A percentile compares a stretch with the other conserved stretches of the same genome.
Evolutionary conservation across 2,888 invertebrate genomes (phyloP).

Genomic region (Calephelis perditalis): DNA sequence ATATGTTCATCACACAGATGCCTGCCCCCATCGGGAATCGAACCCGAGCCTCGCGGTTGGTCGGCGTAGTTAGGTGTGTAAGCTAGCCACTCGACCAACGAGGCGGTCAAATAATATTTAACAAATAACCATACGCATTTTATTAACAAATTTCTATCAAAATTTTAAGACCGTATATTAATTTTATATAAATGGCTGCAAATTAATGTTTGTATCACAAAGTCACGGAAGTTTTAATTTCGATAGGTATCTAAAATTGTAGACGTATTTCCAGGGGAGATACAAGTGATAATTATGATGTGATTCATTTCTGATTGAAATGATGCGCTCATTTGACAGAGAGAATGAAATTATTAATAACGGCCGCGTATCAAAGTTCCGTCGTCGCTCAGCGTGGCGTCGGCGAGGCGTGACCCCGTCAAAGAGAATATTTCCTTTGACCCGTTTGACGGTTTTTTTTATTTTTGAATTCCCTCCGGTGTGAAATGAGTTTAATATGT

Average conservation of each 20-base stretch:
- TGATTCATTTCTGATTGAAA: slow-evolving; percentile 27
- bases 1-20: too few relatives aligned
- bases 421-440: slow-evolving; percentile 57
- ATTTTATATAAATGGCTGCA: too few relatives aligned
- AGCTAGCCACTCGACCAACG: too few relatives aligned
- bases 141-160: too few relatives aligned
- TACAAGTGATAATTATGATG: slow-evolving; percentile 14
- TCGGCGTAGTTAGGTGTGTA: too few relatives aligned
- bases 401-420: slow-evolving; percentile 38
- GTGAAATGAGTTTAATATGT: slow-evolving; percentile 30
- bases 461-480: slow-evolving; percentile 31
- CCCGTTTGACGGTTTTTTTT: slow-evolving; percentile 43
- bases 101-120: too few relatives aligned
- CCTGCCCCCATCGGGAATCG: too few relatives aligned
- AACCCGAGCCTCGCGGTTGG: too few relatives aligned
- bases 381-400: slow-evolving; percentile 36
- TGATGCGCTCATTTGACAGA: slow-evolving; percentile 42
- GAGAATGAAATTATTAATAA: slow-evolving; percentile 54
- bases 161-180: too few relatives aligned
- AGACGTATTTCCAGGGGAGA: slow-evolving; percentile 25
- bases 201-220: too few relatives aligned
- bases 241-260: slow-evolving; percentile 25
- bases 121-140: too few relatives aligned
- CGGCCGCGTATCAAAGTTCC: slow-evolving; percentile 39
- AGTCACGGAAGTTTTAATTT: too few relatives aligned